These are phyloP conservation scores for Drosophila mayri DNA, from an alignment of 1,140 invertebrate genomes.

Conservation along the genomic window DNA sequence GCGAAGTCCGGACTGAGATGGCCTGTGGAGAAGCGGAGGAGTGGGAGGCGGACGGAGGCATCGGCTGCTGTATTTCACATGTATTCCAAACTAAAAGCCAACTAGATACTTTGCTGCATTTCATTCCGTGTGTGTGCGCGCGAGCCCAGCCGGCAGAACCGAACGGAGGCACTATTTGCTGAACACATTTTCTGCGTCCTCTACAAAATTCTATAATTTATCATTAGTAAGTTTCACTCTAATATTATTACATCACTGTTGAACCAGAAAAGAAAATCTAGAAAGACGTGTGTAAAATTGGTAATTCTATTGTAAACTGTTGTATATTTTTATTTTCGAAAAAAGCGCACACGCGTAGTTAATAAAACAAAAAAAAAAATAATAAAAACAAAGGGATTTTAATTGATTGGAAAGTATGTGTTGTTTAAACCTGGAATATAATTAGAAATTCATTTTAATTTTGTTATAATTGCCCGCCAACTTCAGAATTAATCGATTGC, in stretches of 20 bases:
- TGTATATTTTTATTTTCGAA: conserved; percentile 38
- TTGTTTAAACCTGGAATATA: not conserved
- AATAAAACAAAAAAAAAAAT: conserved; percentile 9
- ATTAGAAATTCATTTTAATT: not conserved
- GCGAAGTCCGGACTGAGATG: not conserved
- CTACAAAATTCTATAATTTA: conserved; percentile 29
- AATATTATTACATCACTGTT: conserved; percentile 34
- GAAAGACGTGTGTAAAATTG: conserved; percentile 20
- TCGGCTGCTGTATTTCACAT: conserved; percentile 34
- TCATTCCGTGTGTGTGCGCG: conserved; percentile 57
- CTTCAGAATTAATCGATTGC: not conserved
- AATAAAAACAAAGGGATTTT: conserved; percentile 3
- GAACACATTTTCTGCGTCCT: conserved; percentile 51
- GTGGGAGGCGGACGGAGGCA: conserved; percentile 65
- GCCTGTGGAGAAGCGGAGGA: conserved; percentile 7
- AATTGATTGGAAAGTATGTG: not conserved
- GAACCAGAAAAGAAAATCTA: conserved; percentile 3
- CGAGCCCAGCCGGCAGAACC: conserved; percentile 25
- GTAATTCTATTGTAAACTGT: conserved; percentile 37
- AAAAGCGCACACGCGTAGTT: conserved; percentile 22
- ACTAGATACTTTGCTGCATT: conserved; percentile 70
- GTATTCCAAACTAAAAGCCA: conserved; percentile 62
- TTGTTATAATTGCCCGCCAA: not conserved
- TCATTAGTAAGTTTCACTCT: conserved; percentile 20
- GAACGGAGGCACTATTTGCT: conserved; percentile 38